Base-by-base conservation (phyloP, 2,113 vertebrate species). In the Silurus glanis region DNA sequence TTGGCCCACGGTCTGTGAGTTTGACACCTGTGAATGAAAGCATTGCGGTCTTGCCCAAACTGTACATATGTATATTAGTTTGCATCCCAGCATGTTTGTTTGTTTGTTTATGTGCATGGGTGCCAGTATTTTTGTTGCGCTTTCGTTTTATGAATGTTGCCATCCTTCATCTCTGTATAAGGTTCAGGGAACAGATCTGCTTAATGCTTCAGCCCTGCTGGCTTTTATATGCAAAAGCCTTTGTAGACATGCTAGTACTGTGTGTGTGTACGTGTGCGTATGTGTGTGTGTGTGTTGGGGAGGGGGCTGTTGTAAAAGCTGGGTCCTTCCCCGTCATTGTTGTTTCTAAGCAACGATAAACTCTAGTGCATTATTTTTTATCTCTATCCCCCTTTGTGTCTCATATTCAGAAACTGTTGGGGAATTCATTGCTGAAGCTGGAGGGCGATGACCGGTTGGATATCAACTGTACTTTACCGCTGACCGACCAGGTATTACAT, bases 381-480 rank as follows among this genome's bases (percentile, higher is more conserved):
- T 88, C 5, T 81, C 25, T 71, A 28, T 76, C 6, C 85, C 3
- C 61, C 12, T 83, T 23, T 83, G 1, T 85, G 64, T 80, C 23
- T 82, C 82, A 3, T 91, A 45, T 37, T 16, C 92, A 99, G 98
- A 99, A 99, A 88, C 94, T 99, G 89, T 95, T 99, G 2, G 98
- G 98, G 19, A 99, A 99, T 92, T 99, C 98, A 47, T 92, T 99
- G 88, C 92, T 99, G 93, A 99, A 99, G 91, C 93, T 99, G 82
- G 98, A 99, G 91, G 98, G 98, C 61, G 98, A 99, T 83, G 98
- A 99, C 82, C 97, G 98, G 17, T 92, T 99, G 87, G 98, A 99
- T 92, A 98, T 99, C 91, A 99, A 99, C 92, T 99, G 98, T 91
- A 99, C 98, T 4, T 94, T 99, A 91, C 98, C 98, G 59, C 97